Base-by-base conservation (phyloP, 2,113 vertebrate species). In the Junco hyemalis region DNA sequence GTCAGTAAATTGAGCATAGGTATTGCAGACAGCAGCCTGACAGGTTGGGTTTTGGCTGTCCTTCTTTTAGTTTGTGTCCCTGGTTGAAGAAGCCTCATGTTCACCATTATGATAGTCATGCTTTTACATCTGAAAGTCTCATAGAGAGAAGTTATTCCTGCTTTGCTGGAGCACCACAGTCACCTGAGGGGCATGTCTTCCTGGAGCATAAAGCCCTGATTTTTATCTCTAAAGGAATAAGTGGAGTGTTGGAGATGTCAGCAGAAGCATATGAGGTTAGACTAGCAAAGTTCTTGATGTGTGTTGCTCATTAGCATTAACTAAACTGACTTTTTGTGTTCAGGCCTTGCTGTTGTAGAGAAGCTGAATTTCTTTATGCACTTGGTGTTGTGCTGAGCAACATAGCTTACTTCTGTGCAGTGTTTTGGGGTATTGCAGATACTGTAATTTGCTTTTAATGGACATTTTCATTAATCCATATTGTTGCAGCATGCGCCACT, bases 321-420 rank as follows among this genome's bases (percentile, higher is more conserved):
- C 29, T 79, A 89, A 82, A 81, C 36, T 15, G 54, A 50, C 42
- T 81, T 79, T 9, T 79, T 9, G 0, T 72, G 22, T 64, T 93
- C 59, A 57, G 36, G 9, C 26, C 28, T 74, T 1, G 1, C 12
- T 0, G 0, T 12, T 8, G 1, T 16, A 54, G 40, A 74, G 59
- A 89, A 71, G 14, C 31, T 68, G 22, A 24, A 60, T 25, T 59
- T 57, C 40, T 61, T 45, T 59, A 29, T 38, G 13, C 50, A 18
- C 16, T 6, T 61, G 33, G 40, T 73, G 42, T 28, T 73, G 35
- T 69, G 71, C 69, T 89, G 47, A 81, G 23, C 3, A 3, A 3
- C 1, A 0, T 54, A 20, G 8, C 38, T 87, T 88, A n/a, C 25
- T 50, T 69, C 7, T 51, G 33, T 26, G n/a, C 50, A 42, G 5